These are phyloP conservation scores for Folsomia manolachei DNA, from an alignment of 2,888 invertebrate species.

Conservation along the genomic window DNA sequence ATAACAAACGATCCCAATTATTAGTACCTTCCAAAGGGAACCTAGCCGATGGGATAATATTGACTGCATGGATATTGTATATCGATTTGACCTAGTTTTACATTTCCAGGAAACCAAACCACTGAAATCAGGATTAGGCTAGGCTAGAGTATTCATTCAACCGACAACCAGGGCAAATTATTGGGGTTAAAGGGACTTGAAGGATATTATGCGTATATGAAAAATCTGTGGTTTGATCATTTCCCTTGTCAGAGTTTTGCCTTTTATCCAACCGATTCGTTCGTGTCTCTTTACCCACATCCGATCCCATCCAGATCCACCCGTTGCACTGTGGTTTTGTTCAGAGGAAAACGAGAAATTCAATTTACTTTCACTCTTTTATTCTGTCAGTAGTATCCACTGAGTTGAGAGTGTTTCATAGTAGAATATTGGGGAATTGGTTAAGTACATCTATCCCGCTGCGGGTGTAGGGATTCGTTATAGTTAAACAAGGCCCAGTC, in stretches of 20 bases:
- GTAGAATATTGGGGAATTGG: neutral
- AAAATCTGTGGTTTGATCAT: neutral
- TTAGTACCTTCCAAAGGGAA: neutral
- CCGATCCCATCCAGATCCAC: neutral
- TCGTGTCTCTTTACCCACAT: neutral
- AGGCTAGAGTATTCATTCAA: too few species aligned
- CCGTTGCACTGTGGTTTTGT: neutral
- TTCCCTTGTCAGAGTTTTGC: neutral
- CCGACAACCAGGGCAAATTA: too few species aligned
- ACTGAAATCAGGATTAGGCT: too few species aligned
- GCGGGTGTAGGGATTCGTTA: neutral
- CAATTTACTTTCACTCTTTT: neutral
- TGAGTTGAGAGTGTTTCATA: neutral
- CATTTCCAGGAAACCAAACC: too few species aligned
- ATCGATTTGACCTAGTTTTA: constrained; percentile 10
- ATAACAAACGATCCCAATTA: constrained; percentile 5
- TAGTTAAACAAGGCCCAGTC: too few species aligned
- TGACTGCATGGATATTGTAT: neutral
- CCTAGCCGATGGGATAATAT: too few species aligned
- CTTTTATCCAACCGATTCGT: too few species aligned
- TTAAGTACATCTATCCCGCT: neutral
- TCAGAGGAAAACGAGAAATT: neutral
- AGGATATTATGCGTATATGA: neutral
- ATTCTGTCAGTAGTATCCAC: neutral
- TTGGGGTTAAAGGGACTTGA: too few species aligned